phyloP scores from a whole-genome alignment of 2,113 vertebrate genomes.

The Sinosuthora webbiana region DNA sequence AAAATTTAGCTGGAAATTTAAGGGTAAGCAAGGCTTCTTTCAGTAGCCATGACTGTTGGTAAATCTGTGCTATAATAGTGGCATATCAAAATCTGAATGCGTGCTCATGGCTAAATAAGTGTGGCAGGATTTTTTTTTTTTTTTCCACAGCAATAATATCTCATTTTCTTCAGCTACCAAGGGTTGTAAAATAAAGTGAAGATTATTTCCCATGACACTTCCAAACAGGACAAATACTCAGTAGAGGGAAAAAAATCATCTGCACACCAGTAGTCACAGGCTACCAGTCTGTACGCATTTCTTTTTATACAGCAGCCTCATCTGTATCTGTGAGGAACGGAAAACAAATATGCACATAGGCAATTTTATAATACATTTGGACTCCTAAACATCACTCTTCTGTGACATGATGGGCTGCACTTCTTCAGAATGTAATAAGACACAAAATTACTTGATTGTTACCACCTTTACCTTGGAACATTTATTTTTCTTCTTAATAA shows the following conservation, averaged over 20 bases:
- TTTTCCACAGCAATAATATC: neutral
- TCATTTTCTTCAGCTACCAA: neutral
- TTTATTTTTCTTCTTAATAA: neutral
- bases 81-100: neutral
- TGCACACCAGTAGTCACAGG: neutral
- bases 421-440: neutral
- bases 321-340: neutral
- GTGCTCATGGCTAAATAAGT: neutral
- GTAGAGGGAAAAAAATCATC: neutral
- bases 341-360: neutral
- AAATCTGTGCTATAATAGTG: neutral
- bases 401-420: neutral
- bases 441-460: neutral
- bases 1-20: neutral
- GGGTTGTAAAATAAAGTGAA: neutral
- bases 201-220: neutral
- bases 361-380: neutral
- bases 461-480: neutral
- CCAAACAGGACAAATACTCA: neutral
- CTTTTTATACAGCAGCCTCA: neutral
- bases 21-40: neutral
- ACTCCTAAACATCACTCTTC: neutral
- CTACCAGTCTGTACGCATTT: neutral
- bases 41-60: neutral
- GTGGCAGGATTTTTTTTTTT: neutral